Percentiles rank a stretch among this genome's conserved stretches.
Conservation (phyloP, 2,888 invertebrate genomes). For the Cremastinae sp. region DNA sequence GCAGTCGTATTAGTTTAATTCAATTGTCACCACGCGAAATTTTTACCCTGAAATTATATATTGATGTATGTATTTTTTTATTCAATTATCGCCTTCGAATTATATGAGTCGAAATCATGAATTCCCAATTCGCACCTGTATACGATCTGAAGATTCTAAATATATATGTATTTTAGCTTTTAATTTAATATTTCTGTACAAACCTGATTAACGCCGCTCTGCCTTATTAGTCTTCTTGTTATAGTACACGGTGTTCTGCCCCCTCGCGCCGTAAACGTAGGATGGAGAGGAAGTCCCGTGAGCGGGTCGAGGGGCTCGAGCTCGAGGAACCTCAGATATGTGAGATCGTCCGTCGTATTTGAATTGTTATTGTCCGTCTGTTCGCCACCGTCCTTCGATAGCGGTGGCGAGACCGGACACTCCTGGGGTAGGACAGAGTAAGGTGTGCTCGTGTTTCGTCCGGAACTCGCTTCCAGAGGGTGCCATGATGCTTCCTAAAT, state of each 20-base stretch:
- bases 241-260: constrained; percentile 93
- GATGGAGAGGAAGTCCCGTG: constrained; percentile 80
- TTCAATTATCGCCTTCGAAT: too few relatives aligned
- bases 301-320: constrained; percentile 88
- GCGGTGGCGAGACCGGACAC: constrained; percentile 74
- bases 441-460: constrained; percentile 79
- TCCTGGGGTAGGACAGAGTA: constrained; percentile 74
- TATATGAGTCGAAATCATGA: too few relatives aligned
- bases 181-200: constrained; percentile 26
- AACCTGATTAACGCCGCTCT: constrained; percentile 74
- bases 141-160: too few relatives aligned
- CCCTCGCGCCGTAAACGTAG: constrained; percentile 82
- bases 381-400: constrained; percentile 74
- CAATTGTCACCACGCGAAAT: too few relatives aligned
- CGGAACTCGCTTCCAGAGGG: constrained; percentile 78
- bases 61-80: too few relatives aligned
- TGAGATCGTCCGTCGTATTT: constrained; percentile 77
- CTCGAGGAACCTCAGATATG: constrained; percentile 86
- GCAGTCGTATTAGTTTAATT: too few relatives aligned
- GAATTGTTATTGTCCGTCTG: constrained; percentile 77
- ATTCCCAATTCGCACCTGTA: too few relatives aligned
- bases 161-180: too few relatives aligned
- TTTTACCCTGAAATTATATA: background rate
- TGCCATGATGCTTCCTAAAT: constrained; percentile 79
- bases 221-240: constrained; percentile 84